Base-by-base conservation (phyloP, 1,140 invertebrate genomes). In the Drosophila azteca region DNA sequence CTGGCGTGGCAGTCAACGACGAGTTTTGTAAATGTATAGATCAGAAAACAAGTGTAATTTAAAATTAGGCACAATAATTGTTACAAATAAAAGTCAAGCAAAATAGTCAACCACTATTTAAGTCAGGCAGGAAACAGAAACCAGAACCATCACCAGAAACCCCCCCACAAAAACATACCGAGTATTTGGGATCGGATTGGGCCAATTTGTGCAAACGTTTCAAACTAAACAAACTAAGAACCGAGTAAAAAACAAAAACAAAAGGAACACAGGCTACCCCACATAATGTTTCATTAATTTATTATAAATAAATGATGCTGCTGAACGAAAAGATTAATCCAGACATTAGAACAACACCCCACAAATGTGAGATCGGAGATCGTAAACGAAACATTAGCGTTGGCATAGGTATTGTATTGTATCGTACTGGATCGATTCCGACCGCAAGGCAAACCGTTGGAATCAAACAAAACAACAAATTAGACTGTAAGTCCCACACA, bases 271-370 rank as follows among this genome's bases (percentile, higher is more conserved):
- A 26, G 24, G 24, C 24, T 24, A 24, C 24, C 24, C 46, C 62
- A 65, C 48, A 63, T 48, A 79, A 78, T 78, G 62, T 87, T 87
- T 78, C 59, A 88, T 82, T 85, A 85, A 87, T 85, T 85, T 85
- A 87, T 85, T 87, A 75, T 39, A 87, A 85, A 85, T 85, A 81
- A 85, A 84, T 84, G 73, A 77, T 85, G 73, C 77, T 64, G 77
- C 72, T 76, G 63, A 85, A 63, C 61, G 51, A 61, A 39, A 54
- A 11, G 35, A 4, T 3, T 4, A 39, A 11, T 39, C 35, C 8
- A 9, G 31, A 31, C n/a, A n/a, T n/a, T n/a, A n/a, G n/a, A n/a
- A n/a, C n/a, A n/a, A 29, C 7, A 29, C 29, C 24, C 22, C 48
- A 71, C 77, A 64, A 48, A 53, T 44, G 46, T 44, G 55, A 79